These are phyloP conservation scores for Luehdorfia chinensis DNA, from an alignment of 1,140 invertebrate species.

Conservation along the genomic window DNA sequence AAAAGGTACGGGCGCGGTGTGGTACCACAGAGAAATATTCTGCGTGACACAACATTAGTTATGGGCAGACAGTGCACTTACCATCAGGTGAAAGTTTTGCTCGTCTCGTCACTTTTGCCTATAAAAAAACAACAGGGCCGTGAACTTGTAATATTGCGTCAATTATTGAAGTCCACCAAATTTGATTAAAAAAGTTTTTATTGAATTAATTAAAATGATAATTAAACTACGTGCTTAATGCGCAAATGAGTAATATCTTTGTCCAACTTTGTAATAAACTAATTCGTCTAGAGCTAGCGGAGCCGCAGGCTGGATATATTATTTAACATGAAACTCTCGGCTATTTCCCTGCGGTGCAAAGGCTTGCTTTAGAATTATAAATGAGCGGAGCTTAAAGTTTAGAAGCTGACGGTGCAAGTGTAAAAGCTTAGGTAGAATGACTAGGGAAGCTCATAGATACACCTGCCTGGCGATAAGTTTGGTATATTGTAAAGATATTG, in stretches of 20 bases:
- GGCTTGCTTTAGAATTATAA: constrained; percentile 74
- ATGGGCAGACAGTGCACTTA: no score
- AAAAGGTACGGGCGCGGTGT: no score
- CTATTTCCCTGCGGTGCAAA: constrained; percentile 72
- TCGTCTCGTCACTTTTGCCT: no score
- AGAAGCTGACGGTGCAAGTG: constrained; percentile 72
- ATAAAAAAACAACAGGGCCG: no score
- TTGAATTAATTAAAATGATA: no score
- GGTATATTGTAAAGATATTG: constrained; percentile 16
- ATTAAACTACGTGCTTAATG: no score
- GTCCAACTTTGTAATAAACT: constrained; percentile 27
- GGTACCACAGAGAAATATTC: no score
- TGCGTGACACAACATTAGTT: no score
- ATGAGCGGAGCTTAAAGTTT: constrained; percentile 75
- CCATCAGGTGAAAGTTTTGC: no score
- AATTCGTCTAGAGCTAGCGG: constrained; percentile 27
- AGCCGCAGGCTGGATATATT: constrained; percentile 52
- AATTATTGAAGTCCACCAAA: no score
- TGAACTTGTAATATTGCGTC: no score
- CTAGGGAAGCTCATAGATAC: constrained; percentile 31
- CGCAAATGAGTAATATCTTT: constrained; percentile 6
- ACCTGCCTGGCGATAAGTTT: constrained; percentile 14
- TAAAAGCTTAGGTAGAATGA: constrained; percentile 62
- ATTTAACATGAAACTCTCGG: constrained; percentile 67
- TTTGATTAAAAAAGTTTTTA: no score